A percentile compares a stretch with the other conserved stretches of the same genome.
Evolutionary conservation across 2,113 vertebrate genomes (phyloP).

Genomic region (Epinephelus lanceolatus): DNA sequence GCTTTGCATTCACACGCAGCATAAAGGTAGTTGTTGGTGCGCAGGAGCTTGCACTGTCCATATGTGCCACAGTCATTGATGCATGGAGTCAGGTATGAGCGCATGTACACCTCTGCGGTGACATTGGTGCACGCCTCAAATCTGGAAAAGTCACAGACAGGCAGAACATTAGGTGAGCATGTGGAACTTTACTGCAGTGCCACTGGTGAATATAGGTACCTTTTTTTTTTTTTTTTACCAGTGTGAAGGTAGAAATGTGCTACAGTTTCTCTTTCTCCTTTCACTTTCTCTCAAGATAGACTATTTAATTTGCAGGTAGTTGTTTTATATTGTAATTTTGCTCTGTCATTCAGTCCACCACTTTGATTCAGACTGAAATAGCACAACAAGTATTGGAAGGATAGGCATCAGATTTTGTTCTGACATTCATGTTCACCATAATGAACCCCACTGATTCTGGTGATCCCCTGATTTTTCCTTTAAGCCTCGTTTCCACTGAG

Average conservation of each 20-base stretch:
- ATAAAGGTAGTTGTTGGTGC: slow-evolving; percentile 97
- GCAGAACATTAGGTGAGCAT: neutral
- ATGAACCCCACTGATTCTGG: neutral
- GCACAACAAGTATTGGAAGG: neutral
- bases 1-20: slow-evolving; percentile 99
- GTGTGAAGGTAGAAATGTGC: no score
- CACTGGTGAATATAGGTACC: neutral
- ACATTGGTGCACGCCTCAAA: slow-evolving; percentile 90
- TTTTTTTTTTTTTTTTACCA: neutral
- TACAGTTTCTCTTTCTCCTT: slow-evolving; percentile 5
- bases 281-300: neutral
- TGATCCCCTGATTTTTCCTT: neutral
- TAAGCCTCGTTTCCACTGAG: no score
- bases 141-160: slow-evolving; percentile 77
- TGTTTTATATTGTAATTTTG: neutral
- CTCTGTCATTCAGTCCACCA: no score
- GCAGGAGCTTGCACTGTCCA: slow-evolving; percentile 97
- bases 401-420: neutral
- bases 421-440: neutral
- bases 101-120: slow-evolving; percentile 93
- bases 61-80: slow-evolving; percentile 97
- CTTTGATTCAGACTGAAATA: neutral
- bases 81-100: slow-evolving; percentile 95
- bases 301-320: neutral
- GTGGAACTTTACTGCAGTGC: neutral